Conservation (phyloP, 2,797 vertebrate genomes). For the Schizopygopsis pylzovi region DNA sequence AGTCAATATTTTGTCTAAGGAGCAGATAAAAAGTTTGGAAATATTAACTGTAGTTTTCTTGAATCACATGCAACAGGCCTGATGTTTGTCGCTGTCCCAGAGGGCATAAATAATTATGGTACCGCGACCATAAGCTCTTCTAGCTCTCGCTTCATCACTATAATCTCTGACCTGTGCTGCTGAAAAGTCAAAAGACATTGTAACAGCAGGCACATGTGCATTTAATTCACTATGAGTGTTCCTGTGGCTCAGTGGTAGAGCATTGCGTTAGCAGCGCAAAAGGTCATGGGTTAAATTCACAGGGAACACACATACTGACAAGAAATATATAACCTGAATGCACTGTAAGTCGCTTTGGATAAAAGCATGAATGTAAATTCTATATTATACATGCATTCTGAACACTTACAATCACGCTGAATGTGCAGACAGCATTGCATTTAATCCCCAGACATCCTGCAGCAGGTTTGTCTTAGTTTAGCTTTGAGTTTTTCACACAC, state of each 20-base stretch:
- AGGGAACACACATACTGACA: too few species aligned
- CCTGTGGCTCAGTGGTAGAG: too few species aligned
- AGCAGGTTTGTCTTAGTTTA: not conserved
- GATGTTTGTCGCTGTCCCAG: conserved; percentile 27
- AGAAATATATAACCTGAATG: too few species aligned
- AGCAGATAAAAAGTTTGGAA: not conserved
- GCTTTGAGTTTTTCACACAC: not conserved
- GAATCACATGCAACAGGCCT: not conserved
- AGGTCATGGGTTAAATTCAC: too few species aligned
- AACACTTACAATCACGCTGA: not conserved
- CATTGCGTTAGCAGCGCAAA: too few species aligned
- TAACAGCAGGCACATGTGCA: not conserved
- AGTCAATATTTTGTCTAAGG: not conserved
- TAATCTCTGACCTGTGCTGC: not conserved
- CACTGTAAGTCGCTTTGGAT: too few species aligned
- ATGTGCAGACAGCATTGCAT: not conserved
- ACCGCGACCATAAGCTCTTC: conserved; percentile 11
- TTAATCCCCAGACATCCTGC: not conserved
- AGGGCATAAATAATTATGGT: conserved; percentile 9
- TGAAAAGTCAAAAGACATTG: not conserved
- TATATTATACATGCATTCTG: not conserved
- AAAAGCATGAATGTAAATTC: too few species aligned
- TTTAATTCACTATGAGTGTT: not conserved
- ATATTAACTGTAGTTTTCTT: not conserved
- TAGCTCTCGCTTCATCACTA: not conserved